phyloP scores from a whole-genome alignment of 1,140 invertebrate species.

The Zeugodacus cucurbitae region DNA sequence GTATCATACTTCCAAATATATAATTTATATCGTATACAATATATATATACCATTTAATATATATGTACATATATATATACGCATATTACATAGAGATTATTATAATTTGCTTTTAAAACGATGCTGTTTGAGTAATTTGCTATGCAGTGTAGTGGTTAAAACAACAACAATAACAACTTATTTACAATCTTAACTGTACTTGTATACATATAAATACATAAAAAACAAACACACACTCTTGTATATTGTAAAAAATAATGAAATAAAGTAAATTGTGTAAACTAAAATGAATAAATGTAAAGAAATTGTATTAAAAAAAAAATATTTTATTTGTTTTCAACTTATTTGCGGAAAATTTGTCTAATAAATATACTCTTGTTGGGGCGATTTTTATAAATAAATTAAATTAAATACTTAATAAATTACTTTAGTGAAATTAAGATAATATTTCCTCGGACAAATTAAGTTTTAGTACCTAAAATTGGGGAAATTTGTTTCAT shows the following conservation, averaged over 20 bases:
- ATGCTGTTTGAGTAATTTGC: neutral
- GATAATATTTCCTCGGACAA: too few relatives aligned
- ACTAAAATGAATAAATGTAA: neutral
- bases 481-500: too few relatives aligned
- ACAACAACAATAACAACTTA: too few relatives aligned
- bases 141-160: neutral
- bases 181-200: neutral
- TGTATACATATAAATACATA: neutral
- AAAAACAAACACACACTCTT: neutral
- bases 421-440: too few relatives aligned
- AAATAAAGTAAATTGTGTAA: neutral
- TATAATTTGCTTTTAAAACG: neutral
- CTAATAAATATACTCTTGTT: too few relatives aligned
- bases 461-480: too few relatives aligned
- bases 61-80: neutral
- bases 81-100: neutral
- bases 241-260: neutral
- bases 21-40: neutral
- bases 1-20: neutral
- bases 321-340: neutral
- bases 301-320: neutral
- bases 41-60: neutral
- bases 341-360: neutral
- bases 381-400: too few relatives aligned
- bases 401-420: too few relatives aligned